Conservation (phyloP, 2,113 vertebrate genomes). For the Mus musculus region DNA sequence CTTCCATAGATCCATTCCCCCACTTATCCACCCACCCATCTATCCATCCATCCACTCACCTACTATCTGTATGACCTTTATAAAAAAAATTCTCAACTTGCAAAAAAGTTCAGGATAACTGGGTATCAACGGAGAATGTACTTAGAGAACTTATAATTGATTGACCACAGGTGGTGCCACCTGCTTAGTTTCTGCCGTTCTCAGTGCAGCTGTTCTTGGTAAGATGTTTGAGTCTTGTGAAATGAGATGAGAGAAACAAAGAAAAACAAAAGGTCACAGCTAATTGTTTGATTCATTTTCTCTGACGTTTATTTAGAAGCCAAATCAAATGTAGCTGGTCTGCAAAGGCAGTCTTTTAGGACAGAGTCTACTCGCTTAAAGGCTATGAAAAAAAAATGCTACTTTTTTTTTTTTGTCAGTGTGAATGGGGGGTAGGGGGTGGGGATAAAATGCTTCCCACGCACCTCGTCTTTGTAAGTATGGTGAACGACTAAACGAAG, state of each 20-base stretch:
- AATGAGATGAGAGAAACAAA: constrained; percentile 63
- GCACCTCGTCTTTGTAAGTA: not conserved
- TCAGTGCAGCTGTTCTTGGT: constrained; percentile 55
- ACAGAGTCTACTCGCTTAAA: constrained; percentile 13
- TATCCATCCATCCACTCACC: not conserved
- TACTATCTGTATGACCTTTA: not conserved
- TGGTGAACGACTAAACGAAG: constrained; percentile 42
- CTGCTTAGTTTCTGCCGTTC: constrained; percentile 43
- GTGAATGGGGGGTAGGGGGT: too few relatives aligned
- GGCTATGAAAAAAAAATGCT: constrained; percentile 6
- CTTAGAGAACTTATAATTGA: constrained; percentile 29
- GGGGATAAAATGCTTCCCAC: not conserved
- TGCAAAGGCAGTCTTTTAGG: not conserved
- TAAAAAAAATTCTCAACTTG: not conserved
- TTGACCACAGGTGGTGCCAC: constrained; percentile 60
- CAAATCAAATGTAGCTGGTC: constrained; percentile 24
- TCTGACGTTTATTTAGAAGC: constrained; percentile 41
- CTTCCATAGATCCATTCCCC: too few relatives aligned
- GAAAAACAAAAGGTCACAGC: constrained; percentile 39
- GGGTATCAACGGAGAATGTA: not conserved
- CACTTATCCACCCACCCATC: not conserved
- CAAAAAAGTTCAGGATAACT: not conserved
- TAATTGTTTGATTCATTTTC: constrained; percentile 38
- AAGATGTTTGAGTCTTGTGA: constrained; percentile 53
- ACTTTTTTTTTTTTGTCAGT: not conserved